Evolutionary conservation across 2,888 invertebrate genomes (phyloP), one percentile per base, ranked within the genome.

Genomic region (Xestia sexstrigata): DNA sequence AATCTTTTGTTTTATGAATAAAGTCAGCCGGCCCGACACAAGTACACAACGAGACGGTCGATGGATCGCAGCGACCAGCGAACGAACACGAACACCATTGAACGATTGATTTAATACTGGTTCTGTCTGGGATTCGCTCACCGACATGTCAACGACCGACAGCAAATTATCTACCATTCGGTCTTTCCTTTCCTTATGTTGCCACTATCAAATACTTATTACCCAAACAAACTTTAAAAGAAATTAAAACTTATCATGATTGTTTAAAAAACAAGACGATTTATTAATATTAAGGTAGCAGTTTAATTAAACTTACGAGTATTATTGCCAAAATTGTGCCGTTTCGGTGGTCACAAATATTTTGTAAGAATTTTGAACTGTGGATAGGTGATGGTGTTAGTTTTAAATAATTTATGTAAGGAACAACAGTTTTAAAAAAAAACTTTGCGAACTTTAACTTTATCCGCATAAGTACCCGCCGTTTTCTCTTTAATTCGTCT

Each of bases 41-140:
- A n/a, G n/a, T n/a, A n/a, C n/a, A n/a, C 74, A 63, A 63, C 55
- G 20, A 45, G 52, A 76, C 88, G 79, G 80, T 81, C 79, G 76
- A 79, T 76, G 55, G 42, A 35, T 62, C 45, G 23, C 72, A 15
- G 23, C 79, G 79, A 77, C 20, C 72, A 15, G 23, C 79, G 79
- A 77, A 79, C 35, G 60, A 77, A 70, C 71, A 79, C 35, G 60
- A 77, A 70, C 71, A 60, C 42, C 60, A 60, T 62, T 70, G 70
- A 76, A 75, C 49, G 81, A 79, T 74, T 74, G 74, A 68, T 67
- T 74, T 35, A 42, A 26, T 58, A 35, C 35, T 35, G 35, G 35
- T 35, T 35, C 35, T 2, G 3, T 35, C 35, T 35, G 26, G 45
- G 47, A 39, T 68, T 77, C 45, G 26, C 20, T 78, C 79, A 79